phyloP scores from a whole-genome alignment of 2,113 vertebrate genomes.

The Pteruthius melanotis region DNA sequence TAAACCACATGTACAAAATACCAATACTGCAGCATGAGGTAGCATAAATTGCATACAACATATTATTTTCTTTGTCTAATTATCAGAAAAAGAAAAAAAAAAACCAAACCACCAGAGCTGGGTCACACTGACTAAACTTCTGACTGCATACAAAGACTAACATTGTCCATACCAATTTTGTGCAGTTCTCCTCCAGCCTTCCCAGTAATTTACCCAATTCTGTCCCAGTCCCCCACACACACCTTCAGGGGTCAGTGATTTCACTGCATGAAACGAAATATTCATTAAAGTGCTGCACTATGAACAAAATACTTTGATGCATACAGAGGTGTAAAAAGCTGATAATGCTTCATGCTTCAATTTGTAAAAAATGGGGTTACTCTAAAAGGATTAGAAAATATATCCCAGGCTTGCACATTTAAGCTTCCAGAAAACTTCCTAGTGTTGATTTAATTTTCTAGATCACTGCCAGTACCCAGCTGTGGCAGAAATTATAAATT shows the following conservation, averaged over 20 bases:
- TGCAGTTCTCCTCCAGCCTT: neutral
- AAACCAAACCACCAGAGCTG: neutral
- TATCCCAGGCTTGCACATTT: neutral
- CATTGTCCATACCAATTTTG: fast-evolving
- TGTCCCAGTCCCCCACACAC: neutral
- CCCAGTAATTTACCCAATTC: neutral
- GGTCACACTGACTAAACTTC: neutral
- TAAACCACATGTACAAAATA: neutral
- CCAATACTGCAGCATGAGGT: neutral
- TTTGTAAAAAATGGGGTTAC: neutral
- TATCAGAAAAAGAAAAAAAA: neutral
- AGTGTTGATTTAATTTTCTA: conserved; percentile 42
- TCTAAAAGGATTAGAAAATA: conserved; percentile 53
- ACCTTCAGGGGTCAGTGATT: neutral
- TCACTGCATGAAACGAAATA: neutral
- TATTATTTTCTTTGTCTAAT: neutral
- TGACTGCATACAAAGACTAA: neutral
- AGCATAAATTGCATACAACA: neutral
- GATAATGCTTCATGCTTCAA: neutral
- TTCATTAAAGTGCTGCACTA: neutral
- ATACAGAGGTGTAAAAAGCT: neutral
- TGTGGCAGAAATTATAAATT: neutral
- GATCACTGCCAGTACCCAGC: conserved; percentile 16
- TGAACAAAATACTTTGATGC: neutral
- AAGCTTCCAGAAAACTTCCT: conserved; percentile 13